Conservation (phyloP, 2,113 vertebrate species). For the Hippocampus comes region DNA sequence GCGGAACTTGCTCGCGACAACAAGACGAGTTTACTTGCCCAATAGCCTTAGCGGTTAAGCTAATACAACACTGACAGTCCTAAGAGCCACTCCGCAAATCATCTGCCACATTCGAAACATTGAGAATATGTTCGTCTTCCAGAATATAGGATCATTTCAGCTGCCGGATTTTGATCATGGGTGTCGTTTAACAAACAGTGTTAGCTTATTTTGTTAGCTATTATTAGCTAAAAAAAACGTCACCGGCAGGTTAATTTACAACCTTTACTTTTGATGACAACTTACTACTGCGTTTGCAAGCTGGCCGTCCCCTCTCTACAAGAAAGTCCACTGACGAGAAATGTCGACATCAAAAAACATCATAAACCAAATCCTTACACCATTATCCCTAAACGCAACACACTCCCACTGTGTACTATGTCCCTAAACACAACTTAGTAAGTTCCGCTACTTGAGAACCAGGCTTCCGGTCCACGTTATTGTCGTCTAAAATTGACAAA, state of each 20-base stretch:
- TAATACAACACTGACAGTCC: slow-evolving; percentile 1
- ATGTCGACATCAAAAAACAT: slow-evolving; percentile 46
- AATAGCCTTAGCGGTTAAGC: slow-evolving; percentile 31
- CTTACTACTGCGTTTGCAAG: background rate
- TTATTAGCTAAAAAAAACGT: slow-evolving; percentile 66
- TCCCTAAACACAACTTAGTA: slow-evolving; percentile 25
- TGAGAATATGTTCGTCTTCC: background rate
- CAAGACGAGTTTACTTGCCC: slow-evolving; percentile 31
- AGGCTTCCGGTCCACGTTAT: slow-evolving; percentile 26
- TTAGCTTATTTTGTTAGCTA: slow-evolving; percentile 47
- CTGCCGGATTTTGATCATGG: slow-evolving; percentile 32
- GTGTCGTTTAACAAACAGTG: slow-evolving; percentile 31
- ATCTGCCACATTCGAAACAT: background rate
- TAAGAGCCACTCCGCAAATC: background rate
- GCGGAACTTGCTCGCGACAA: slow-evolving; percentile 9
- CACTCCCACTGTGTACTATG: slow-evolving; percentile 29
- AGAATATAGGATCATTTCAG: background rate
- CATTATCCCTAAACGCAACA: slow-evolving; percentile 40
- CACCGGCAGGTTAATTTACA: slow-evolving; percentile 28
- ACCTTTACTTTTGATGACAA: background rate
- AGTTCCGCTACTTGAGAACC: slow-evolving; percentile 11
- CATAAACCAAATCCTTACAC: slow-evolving; percentile 27
- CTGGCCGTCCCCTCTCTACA: slow-evolving; percentile 33
- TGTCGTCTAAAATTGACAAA: background rate
- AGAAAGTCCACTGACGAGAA: slow-evolving; percentile 33